These are phyloP conservation scores for Ctenochaetus hawaiiensis DNA, from an alignment of 2,797 vertebrate species.

Conservation along the genomic window DNA sequence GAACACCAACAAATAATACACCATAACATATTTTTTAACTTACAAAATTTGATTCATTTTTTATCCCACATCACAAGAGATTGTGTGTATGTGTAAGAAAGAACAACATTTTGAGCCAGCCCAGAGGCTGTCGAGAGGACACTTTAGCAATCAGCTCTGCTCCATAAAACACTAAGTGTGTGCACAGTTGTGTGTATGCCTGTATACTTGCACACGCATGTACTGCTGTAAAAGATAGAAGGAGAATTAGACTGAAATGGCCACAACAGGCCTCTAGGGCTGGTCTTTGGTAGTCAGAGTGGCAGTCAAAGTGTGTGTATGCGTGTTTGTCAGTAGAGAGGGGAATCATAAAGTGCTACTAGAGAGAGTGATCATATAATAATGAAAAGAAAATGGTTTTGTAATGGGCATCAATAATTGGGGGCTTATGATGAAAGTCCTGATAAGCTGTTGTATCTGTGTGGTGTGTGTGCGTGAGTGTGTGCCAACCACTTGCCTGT, in stretches of 20 bases:
- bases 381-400: slow-evolving; percentile 19
- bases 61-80: slow-evolving; percentile 8
- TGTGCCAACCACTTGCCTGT: slow-evolving; percentile 82
- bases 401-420: neutral
- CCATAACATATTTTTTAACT: slow-evolving; percentile 8
- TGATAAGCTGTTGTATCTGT: slow-evolving; percentile 16
- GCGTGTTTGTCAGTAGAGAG: neutral
- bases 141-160: slow-evolving; percentile 66
- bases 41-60: neutral
- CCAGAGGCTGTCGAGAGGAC: slow-evolving; percentile 43
- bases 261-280: slow-evolving; percentile 24
- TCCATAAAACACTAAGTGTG: slow-evolving; percentile 56
- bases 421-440: neutral
- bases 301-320: slow-evolving; percentile 5
- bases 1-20: slow-evolving; percentile 9
- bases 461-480: slow-evolving; percentile 13
- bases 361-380: slow-evolving; percentile 14
- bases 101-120: slow-evolving; percentile 20
- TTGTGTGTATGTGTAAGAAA: slow-evolving; percentile 16
- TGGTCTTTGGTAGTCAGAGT: slow-evolving; percentile 16
- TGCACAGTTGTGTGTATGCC: slow-evolving; percentile 13
- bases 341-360: slow-evolving; percentile 1
- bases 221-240: slow-evolving; percentile 18
- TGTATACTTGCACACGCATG: slow-evolving; percentile 16
- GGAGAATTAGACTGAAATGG: slow-evolving; percentile 41